phyloP scores from a whole-genome alignment of 1,140 invertebrate genomes.

The Drosophila burlai region DNA sequence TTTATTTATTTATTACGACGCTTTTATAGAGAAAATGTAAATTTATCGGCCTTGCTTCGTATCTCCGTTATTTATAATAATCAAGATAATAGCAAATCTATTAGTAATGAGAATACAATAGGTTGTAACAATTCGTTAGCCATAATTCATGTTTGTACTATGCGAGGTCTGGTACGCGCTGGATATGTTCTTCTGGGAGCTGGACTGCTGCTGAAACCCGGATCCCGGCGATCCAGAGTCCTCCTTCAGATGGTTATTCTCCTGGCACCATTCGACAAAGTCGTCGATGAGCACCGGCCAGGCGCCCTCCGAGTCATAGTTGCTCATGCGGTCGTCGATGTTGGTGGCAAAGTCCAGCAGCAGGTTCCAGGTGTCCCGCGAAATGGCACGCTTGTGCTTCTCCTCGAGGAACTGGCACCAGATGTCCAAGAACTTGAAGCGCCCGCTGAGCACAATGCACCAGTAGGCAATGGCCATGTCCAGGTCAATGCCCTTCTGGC shows the following conservation, averaged over 20 bases:
- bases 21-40: slow-evolving; percentile 75
- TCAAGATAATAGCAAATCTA: slow-evolving; percentile 81
- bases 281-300: slow-evolving; percentile 99
- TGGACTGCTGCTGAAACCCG: slow-evolving; percentile 56
- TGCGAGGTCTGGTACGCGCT: slow-evolving; percentile 83
- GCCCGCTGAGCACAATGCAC: slow-evolving; percentile 97
- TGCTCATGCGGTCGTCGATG: slow-evolving; percentile 97
- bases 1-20: slow-evolving; percentile 57
- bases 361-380: slow-evolving; percentile 99
- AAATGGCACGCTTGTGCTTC: slow-evolving; percentile 98
- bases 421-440: slow-evolving; percentile 95
- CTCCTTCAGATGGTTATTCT: slow-evolving; percentile 80
- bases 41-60: slow-evolving; percentile 72
- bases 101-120: slow-evolving; percentile 79
- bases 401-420: slow-evolving; percentile 99
- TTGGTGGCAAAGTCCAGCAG: slow-evolving; percentile 97
- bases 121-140: slow-evolving; percentile 80
- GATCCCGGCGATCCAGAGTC: slow-evolving; percentile 39
- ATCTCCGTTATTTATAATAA: slow-evolving; percentile 82
- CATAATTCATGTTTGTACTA: slow-evolving; percentile 85
- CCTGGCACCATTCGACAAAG: slow-evolving; percentile 97
- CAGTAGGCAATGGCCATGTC: slow-evolving; percentile 99
- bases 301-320: slow-evolving; percentile 99
- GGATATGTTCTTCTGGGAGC: slow-evolving; percentile 78
- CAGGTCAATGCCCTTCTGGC: slow-evolving; percentile 97